A percentile compares a stretch with the other conserved stretches of the same genome.
Evolutionary conservation across 2,113 vertebrate genomes (phyloP).

Genomic region (Onychorhynchus coronatus): DNA sequence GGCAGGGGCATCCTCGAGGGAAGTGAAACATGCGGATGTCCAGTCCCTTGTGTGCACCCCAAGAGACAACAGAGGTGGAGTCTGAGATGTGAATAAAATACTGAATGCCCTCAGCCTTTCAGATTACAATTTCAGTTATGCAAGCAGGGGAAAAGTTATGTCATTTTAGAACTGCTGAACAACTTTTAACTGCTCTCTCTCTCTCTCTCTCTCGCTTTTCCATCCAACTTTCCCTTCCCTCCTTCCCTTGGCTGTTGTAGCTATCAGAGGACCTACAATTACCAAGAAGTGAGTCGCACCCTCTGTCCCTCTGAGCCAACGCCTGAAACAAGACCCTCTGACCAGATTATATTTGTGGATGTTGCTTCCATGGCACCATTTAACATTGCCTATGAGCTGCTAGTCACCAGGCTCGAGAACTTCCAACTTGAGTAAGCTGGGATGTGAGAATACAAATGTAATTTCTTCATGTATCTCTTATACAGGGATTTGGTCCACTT

Average conservation of each 20-base stretch:
- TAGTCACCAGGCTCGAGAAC: conserved; percentile 73
- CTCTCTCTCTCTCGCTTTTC: neutral
- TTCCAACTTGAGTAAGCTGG: conserved; percentile 79
- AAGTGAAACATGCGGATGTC: neutral
- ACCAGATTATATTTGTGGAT: conserved; percentile 77
- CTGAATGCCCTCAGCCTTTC: neutral
- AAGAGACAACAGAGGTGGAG: neutral
- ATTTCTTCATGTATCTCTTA: neutral
- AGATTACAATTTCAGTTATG: neutral
- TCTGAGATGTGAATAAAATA: neutral
- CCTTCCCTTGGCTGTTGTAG: conserved; percentile 25
- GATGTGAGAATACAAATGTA: neutral
- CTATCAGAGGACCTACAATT: conserved; percentile 78
- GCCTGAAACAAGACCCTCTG: conserved; percentile 58
- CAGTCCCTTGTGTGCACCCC: neutral
- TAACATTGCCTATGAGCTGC: conserved; percentile 69
- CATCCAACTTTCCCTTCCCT: neutral
- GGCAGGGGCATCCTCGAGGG: fast-evolving
- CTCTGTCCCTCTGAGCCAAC: conserved; percentile 77
- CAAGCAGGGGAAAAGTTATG: neutral
- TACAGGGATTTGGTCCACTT: neutral
- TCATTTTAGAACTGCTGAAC: neutral
- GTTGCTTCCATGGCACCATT: conserved; percentile 78
- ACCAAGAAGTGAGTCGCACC: conserved; percentile 82
- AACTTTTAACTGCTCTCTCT: neutral